These are phyloP conservation scores for Zootoca vivipara DNA, from an alignment of 2,113 vertebrate species.

Conservation along the genomic window DNA sequence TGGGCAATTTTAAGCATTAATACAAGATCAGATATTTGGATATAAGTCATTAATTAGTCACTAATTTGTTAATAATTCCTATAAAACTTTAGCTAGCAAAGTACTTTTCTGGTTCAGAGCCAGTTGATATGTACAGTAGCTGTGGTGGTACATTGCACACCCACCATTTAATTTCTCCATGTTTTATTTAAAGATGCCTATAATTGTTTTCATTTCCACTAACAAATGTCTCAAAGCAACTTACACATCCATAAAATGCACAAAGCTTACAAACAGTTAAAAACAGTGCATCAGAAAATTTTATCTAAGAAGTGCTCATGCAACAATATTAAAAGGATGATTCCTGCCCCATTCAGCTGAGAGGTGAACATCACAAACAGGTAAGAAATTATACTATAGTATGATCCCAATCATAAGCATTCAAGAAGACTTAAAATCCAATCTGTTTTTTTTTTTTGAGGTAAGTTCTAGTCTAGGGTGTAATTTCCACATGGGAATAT, in stretches of 20 bases:
- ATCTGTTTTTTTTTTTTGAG: neutral
- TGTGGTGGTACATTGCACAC: neutral
- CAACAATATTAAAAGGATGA: too few species aligned
- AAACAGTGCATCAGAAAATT: too few species aligned
- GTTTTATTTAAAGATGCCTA: neutral
- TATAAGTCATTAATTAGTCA: neutral
- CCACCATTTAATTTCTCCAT: neutral
- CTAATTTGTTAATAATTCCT: neutral
- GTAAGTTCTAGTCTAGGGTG: too few species aligned
- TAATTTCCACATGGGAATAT: neutral
- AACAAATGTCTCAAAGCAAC: too few species aligned
- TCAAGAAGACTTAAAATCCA: neutral
- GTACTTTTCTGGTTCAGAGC: neutral
- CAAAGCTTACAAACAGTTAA: too few species aligned
- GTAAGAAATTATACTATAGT: too few species aligned
- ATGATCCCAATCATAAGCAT: too few species aligned
- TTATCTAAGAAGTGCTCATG: neutral
- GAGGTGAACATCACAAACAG: too few species aligned
- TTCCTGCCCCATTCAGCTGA: too few species aligned
- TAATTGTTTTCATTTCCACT: too few species aligned
- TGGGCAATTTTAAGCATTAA: neutral
- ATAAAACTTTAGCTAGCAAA: neutral
- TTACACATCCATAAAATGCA: too few species aligned
- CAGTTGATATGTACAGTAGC: neutral
- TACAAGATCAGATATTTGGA: neutral